Evolutionary conservation across 2,888 invertebrate species (phyloP).

Genomic region (Plusia festucae): DNA sequence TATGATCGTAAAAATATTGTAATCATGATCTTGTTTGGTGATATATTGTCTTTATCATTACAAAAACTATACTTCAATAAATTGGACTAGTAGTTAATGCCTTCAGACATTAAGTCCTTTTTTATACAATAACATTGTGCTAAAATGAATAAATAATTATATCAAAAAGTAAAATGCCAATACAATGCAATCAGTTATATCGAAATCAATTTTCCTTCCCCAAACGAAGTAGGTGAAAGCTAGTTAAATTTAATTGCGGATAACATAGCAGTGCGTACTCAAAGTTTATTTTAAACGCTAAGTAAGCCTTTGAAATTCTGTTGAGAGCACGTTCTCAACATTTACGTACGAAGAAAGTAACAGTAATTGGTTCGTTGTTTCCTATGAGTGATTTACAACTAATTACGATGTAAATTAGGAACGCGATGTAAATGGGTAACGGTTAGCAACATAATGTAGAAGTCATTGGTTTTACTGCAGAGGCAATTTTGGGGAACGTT

Average conservation of each 20-base stretch:
- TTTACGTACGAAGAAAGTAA: constrained; percentile 61
- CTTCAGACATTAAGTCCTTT: too few relatives aligned
- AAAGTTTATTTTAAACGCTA: constrained; percentile 50
- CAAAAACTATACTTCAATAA: too few relatives aligned
- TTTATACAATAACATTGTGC: too few relatives aligned
- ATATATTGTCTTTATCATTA: too few relatives aligned
- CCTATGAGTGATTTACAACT: constrained; percentile 59
- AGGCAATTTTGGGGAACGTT: constrained; percentile 20
- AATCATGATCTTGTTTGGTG: too few relatives aligned
- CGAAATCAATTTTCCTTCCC: constrained; percentile 44
- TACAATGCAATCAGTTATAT: constrained; percentile 19
- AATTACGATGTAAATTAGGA: constrained; percentile 54
- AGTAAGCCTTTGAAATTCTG: constrained; percentile 49
- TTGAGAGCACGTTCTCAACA: constrained; percentile 63
- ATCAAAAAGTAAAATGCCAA: background rate
- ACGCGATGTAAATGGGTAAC: constrained; percentile 40
- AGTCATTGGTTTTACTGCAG: constrained; percentile 9
- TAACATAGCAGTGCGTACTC: constrained; percentile 25
- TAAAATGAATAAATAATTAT: too few relatives aligned
- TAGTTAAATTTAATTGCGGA: constrained; percentile 43
- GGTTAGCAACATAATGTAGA: constrained; percentile 36
- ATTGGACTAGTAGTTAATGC: too few relatives aligned
- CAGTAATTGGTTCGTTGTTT: constrained; percentile 61
- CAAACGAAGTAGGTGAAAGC: constrained; percentile 42
- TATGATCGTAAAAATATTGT: too few relatives aligned